Evolutionary conservation across 2,797 vertebrate genomes (phyloP).

Genomic region (Diceros bicornis): DNA sequence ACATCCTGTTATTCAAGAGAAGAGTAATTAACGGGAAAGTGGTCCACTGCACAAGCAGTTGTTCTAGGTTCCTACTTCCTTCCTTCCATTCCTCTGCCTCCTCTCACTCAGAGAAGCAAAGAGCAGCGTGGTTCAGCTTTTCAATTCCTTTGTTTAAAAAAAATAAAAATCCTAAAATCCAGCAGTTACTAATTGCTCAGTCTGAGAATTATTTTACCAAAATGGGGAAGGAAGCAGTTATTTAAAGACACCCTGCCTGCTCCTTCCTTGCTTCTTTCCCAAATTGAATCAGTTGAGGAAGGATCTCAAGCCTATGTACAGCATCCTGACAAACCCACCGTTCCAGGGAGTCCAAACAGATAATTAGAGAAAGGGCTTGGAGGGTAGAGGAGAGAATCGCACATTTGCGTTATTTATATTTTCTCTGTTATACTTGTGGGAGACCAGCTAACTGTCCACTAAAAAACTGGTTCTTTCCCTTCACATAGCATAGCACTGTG

Average conservation of each 20-base stretch:
- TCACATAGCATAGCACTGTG: background rate
- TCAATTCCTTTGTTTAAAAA: conserved; percentile 54
- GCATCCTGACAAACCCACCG: background rate
- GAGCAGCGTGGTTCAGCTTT: conserved; percentile 1
- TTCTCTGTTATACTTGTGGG: background rate
- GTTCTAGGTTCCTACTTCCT: background rate
- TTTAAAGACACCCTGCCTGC: background rate
- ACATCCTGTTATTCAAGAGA: background rate
- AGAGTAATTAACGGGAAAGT: background rate
- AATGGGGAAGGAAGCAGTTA: background rate
- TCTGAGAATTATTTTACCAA: conserved; percentile 1
- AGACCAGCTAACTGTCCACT: background rate
- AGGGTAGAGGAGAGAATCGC: background rate
- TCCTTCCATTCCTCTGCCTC: conserved; percentile 2
- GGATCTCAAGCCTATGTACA: background rate
- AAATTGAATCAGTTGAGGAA: background rate
- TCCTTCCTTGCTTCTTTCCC: background rate
- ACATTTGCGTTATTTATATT: background rate
- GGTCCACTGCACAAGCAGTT: background rate
- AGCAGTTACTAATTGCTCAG: background rate
- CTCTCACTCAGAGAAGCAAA: background rate
- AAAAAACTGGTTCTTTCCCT: background rate
- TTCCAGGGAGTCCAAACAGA: background rate
- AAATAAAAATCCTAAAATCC: background rate
- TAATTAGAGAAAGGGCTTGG: background rate